Evolutionary conservation across 2,113 vertebrate genomes (phyloP).

Genomic region (Sylvietta virens): DNA sequence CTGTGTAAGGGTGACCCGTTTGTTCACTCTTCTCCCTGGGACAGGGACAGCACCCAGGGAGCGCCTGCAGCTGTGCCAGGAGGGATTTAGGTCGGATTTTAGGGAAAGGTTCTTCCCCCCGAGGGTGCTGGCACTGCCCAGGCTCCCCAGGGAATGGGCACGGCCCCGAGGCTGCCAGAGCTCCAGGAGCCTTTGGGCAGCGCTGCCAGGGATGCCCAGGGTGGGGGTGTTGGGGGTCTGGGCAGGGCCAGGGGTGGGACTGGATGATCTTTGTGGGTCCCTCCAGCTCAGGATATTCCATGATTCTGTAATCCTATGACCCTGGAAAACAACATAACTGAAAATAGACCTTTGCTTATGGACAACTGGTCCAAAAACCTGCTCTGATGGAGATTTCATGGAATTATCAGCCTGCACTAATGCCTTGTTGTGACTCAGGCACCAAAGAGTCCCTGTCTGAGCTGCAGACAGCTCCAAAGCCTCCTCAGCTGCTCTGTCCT

Average conservation of each 20-base stretch:
- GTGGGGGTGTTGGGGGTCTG: not conserved
- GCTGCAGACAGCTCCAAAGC: not conserved
- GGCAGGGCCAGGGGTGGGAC: no score
- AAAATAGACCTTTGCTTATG: not conserved
- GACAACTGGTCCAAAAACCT: rapidly evolving
- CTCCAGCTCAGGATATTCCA: not conserved
- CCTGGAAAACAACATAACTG: not conserved
- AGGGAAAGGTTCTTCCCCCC: not conserved
- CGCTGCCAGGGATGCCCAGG: not conserved
- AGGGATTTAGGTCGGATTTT: rapidly evolving
- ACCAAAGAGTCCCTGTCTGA: not conserved
- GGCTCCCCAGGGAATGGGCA: not conserved
- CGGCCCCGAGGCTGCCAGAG: not conserved
- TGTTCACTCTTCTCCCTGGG: not conserved
- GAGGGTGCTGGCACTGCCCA: not conserved
- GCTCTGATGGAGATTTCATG: not conserved
- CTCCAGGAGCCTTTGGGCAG: not conserved
- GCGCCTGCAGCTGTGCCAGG: not conserved
- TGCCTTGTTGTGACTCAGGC: not conserved
- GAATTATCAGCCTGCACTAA: not conserved
- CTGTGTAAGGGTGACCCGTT: not conserved
- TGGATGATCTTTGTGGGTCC: not conserved
- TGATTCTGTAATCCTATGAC: rapidly evolving
- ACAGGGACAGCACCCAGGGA: not conserved
- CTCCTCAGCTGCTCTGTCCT: not conserved